Base-by-base conservation (phyloP, 30 jellyfish, hydroid and myxozoan genomes). In the Morbakka virulenta region DNA sequence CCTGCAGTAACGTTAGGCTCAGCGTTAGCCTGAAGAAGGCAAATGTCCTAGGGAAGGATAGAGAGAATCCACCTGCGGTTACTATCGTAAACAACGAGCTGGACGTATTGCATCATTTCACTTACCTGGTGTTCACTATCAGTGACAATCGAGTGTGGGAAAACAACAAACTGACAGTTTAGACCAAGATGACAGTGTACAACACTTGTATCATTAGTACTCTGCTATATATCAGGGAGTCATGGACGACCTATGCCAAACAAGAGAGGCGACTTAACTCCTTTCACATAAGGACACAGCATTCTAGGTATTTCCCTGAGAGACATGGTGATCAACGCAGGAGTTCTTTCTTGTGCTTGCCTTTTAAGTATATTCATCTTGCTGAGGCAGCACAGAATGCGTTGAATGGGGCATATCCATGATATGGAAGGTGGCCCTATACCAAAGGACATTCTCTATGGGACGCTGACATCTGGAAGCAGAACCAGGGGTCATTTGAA, bases 151-250 rank as follows among this genome's bases (percentile, higher is more conserved):
- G 64, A n/a, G 77, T 64, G 12, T 64, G 26, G 26, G 13, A 9
- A 28, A 64, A 64, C 77, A 3, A 23, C 64, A 28, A 20, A 22
- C 77, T 64, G 66, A 64, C 64, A 17, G 3, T 64, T 3, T 3
- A 28, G 67, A 64, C 77, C 22, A 64, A 28, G 77, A 28, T 64
- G 21, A 32, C 77, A 11, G 77, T 64, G 64, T 64, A 64, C 77
- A 64, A 28, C 28, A 32, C 77, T 14, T 26, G 26, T 28, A 12
- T 26, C 65, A 22, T 64, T 11, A 14, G 20, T 9, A 64, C 77
- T 3, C 65, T 64, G 67, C 77, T 64, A 26, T 64, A 64, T 28
- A 11, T 63, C 24, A 20, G 67, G 23, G 77, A 22, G 32, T 22
- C 64, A 4, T 64, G 77, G 77, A 28, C 17, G 11, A 17, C 28